Conservation (phyloP, 2,797 vertebrate species). For the Catharus ustulatus region DNA sequence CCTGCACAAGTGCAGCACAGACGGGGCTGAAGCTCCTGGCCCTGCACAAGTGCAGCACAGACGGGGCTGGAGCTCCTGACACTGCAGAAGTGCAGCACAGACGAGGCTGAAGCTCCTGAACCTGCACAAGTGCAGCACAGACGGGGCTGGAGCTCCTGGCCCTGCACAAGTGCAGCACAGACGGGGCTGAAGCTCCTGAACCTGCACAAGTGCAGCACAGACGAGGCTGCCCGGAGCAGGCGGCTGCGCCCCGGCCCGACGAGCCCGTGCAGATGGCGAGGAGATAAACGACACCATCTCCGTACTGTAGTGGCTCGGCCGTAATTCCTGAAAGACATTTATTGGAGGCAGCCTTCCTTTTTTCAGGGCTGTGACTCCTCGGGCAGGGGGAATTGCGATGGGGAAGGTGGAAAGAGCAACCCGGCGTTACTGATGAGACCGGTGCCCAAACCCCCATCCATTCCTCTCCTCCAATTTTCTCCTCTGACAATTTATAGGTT, state of each 20-base stretch:
- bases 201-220: too few species aligned
- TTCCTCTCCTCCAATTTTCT: slow-evolving; percentile 70
- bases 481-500: slow-evolving; percentile 77
- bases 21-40: too few species aligned
- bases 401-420: slow-evolving; percentile 52
- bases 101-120: too few species aligned
- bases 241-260: background rate
- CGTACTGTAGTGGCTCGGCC: slow-evolving; percentile 61
- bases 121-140: too few species aligned
- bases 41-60: too few species aligned
- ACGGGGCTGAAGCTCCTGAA: too few species aligned
- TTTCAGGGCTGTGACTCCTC: slow-evolving; percentile 43
- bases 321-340: slow-evolving; percentile 77
- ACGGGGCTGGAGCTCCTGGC: too few species aligned
- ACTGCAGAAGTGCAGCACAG: background rate
- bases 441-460: slow-evolving; percentile 60
- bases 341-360: slow-evolving; percentile 58
- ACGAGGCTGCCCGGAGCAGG: too few species aligned
- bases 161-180: too few species aligned
- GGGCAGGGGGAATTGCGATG: slow-evolving; percentile 36
- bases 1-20: background rate
- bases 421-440: slow-evolving; percentile 53
- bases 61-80: background rate
- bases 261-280: slow-evolving; percentile 71
- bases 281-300: slow-evolving; percentile 74